A percentile compares a stretch with the other conserved stretches of the same genome.
phyloP scores from a whole-genome alignment of 2,888 invertebrate genomes.

The Brachypalpus laphriformis region DNA sequence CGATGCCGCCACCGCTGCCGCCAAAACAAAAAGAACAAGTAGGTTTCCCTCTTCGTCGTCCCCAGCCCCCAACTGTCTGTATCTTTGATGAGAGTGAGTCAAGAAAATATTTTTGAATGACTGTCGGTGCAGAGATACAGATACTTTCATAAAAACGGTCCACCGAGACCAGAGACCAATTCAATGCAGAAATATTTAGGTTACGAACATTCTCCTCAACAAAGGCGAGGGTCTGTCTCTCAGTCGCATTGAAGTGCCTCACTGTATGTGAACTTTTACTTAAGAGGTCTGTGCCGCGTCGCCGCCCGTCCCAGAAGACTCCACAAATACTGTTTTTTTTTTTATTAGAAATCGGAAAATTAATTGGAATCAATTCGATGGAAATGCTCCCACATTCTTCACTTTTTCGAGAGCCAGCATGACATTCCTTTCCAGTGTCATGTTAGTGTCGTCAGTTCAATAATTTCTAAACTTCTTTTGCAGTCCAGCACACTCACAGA shows the following conservation, averaged over 20 bases:
- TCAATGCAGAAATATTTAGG: constrained; percentile 67
- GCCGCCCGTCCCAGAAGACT: constrained; percentile 4
- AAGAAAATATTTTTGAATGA: constrained; percentile 67
- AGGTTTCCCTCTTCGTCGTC: constrained; percentile 6
- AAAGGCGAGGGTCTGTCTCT: neutral
- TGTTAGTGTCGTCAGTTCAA: constrained; percentile 52
- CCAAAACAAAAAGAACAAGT: constrained; percentile 40
- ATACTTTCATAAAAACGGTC: constrained; percentile 59
- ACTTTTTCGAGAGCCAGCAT: constrained; percentile 50
- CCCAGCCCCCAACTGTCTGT: neutral
- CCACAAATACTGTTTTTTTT: constrained; percentile 16
- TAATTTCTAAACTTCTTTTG: constrained; percentile 58
- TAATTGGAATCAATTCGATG: constrained; percentile 70
- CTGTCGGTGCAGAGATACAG: constrained; percentile 35
- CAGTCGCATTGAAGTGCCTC: constrained; percentile 30
- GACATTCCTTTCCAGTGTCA: constrained; percentile 65
- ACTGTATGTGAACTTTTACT: constrained; percentile 65
- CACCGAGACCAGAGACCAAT: constrained; percentile 38
- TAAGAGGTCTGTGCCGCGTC: constrained; percentile 31
- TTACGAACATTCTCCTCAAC: constrained; percentile 60
- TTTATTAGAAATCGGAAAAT: constrained; percentile 63
- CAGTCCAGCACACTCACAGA: constrained; percentile 12
- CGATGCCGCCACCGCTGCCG: constrained; percentile 18
- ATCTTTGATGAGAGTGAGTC: constrained; percentile 50
- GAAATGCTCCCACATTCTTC: constrained; percentile 66